phyloP scores from a whole-genome alignment of 2,888 invertebrate genomes.

The Aleiodes leptofemur region DNA sequence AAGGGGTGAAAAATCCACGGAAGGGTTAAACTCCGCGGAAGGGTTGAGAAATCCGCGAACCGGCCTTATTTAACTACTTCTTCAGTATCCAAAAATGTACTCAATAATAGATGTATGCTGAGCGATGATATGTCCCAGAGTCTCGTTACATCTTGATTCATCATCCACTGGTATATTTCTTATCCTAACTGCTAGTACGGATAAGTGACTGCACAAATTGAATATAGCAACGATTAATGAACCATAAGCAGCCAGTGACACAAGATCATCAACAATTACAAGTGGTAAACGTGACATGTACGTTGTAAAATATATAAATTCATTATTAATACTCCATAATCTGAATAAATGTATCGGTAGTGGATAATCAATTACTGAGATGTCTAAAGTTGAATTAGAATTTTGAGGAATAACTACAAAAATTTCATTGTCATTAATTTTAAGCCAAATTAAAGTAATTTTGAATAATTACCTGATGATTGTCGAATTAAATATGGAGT shows the following conservation, averaged over 20 bases:
- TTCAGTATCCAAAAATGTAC: background rate
- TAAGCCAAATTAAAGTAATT: background rate
- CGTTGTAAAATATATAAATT: constrained; percentile 21
- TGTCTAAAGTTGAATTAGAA: background rate
- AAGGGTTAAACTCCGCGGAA: too few species aligned
- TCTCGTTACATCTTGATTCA: background rate
- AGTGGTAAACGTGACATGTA: constrained; percentile 30
- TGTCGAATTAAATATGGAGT: too few species aligned
- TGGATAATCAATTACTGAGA: constrained; percentile 19
- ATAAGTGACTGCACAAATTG: constrained; percentile 46
- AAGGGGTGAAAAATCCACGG: too few species aligned
- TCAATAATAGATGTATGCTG: background rate
- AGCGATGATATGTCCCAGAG: background rate
- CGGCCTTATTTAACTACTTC: too few species aligned
- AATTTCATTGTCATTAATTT: background rate
- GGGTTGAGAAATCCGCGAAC: too few species aligned
- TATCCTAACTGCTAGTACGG: constrained; percentile 43
- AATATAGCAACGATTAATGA: constrained; percentile 8
- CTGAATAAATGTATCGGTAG: constrained; percentile 36
- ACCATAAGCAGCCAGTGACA: background rate
- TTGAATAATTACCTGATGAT: too few species aligned
- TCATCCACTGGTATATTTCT: constrained; percentile 24
- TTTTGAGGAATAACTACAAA: background rate
- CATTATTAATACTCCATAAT: constrained; percentile 32
- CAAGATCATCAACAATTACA: constrained; percentile 15